Evolutionary conservation across 1,140 invertebrate genomes (phyloP).

Genomic region (Propsilocerus akamusi): DNA sequence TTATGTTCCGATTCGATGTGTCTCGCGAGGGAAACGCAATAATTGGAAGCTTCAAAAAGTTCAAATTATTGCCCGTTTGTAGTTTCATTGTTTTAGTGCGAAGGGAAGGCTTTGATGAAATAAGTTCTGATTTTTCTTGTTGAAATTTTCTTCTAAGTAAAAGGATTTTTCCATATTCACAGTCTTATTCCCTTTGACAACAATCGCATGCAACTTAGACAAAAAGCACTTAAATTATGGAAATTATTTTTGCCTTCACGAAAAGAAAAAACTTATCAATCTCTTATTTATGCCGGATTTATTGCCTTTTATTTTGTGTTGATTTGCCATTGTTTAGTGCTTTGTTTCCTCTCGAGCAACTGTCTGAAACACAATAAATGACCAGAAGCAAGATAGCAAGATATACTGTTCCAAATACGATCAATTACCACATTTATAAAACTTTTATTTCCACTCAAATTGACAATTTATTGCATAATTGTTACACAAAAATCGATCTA

Average conservation of each 20-base stretch:
- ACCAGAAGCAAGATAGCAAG: not conserved
- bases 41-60: no score
- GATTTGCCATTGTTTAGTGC: not conserved
- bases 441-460: not conserved
- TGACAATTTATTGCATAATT: not conserved
- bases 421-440: slow-evolving; percentile 3
- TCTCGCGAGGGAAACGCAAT: no score
- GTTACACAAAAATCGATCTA: no score
- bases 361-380: not conserved
- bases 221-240: not conserved
- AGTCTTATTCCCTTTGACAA: not conserved
- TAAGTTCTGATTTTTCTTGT: no score
- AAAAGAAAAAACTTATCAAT: slow-evolving; percentile 1
- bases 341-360: not conserved
- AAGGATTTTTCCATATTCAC: no score
- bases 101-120: no score
- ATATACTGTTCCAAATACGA: no score
- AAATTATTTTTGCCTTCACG: slow-evolving; percentile 1
- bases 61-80: no score
- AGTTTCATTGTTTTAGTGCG: no score
- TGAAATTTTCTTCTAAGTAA: no score
- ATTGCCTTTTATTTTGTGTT: not conserved
- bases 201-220: not conserved
- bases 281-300: not conserved
- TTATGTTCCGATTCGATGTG: no score